Base-by-base conservation (phyloP, 2,888 invertebrate genomes). In the Spodoptera picta region DNA sequence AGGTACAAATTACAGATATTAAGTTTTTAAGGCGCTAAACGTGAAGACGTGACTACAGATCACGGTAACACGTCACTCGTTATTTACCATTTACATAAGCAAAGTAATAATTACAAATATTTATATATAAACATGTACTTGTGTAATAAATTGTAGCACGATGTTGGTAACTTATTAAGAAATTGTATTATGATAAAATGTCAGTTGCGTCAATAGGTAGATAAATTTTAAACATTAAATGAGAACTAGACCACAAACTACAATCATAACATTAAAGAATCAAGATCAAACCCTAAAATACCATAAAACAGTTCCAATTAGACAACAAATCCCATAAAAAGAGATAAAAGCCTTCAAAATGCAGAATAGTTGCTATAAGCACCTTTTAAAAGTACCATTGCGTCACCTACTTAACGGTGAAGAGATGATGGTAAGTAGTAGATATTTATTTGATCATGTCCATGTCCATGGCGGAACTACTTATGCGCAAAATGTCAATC, bases 31-130 rank as follows among this genome's bases (percentile, higher is more conserved):
- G 47, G 57, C 47, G 59, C 60, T 69, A 77, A 77, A 73, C 56
- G 64, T 44, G 60, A 49, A 49, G 36, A 73, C 82, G 80, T 82
- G 82, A 81, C 75, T 53, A 54, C 62, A 66, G 65, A 69, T 75
- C 82, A 80, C 79, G 75, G 59, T 67, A 55, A 55, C 48, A 72
- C 44, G 53, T 10, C 43, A 23, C 43, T 69, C 52, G 47, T 36
- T 68, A 54, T 51, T 64, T 58, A 51, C 44, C 54, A 65, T 66
- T 68, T 66, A 73, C 56, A 65, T 71, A 75, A 65, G 61, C 70
- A 67, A 75, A 65, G 61, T 71, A 67, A 77, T 65, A 63, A 70
- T 63, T 66, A 64, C 63, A 58, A 57, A 71, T 73, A 71, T 52
- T 62, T 65, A 57, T 41, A 63, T 66, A 19, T 65, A 57, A 57